Percentiles rank a stretch among this genome's conserved stretches.
phyloP scores from a whole-genome alignment of 2,888 invertebrate genomes.

The Lithophane socia region DNA sequence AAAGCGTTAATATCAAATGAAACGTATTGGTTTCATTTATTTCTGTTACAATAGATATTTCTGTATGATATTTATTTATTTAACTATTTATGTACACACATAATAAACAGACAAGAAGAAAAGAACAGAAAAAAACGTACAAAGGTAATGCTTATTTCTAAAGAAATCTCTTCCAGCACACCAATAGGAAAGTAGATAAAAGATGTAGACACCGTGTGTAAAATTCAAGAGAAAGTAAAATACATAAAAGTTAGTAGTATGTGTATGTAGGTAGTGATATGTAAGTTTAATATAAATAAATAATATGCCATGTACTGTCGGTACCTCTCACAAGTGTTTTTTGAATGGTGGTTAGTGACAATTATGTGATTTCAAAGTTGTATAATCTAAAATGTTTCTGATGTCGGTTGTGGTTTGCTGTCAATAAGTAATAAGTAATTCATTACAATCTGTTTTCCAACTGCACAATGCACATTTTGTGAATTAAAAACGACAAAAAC shows the following conservation, averaged over 20 bases:
- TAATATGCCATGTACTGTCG: not conserved
- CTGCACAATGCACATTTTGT: not conserved
- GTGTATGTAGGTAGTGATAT: no score
- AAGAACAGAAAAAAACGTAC: no score
- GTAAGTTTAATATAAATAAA: not conserved
- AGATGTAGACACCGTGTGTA: no score
- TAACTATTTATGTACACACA: no score
- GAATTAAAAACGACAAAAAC: conserved; percentile 17
- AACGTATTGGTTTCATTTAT: conserved; percentile 17
- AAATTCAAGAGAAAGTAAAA: no score
- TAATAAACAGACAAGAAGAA: no score
- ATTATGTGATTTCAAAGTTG: conserved; percentile 20
- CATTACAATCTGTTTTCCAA: not conserved
- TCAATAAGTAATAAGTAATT: conserved; percentile 18
- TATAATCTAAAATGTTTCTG: conserved; percentile 13
- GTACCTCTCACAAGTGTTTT: not conserved
- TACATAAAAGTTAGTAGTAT: no score
- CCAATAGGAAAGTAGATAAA: no score
- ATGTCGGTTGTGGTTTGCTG: conserved; percentile 7
- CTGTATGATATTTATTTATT: no score
- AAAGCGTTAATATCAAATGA: conserved; percentile 19
- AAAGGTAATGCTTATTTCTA: no score
- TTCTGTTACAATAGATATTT: conserved; percentile 12
- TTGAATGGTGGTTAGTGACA: not conserved
- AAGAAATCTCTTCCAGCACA: no score